A percentile compares a stretch with the other conserved stretches of the same genome.
phyloP scores from a whole-genome alignment of 2,888 invertebrate genomes.

The Tinea pellionella region DNA sequence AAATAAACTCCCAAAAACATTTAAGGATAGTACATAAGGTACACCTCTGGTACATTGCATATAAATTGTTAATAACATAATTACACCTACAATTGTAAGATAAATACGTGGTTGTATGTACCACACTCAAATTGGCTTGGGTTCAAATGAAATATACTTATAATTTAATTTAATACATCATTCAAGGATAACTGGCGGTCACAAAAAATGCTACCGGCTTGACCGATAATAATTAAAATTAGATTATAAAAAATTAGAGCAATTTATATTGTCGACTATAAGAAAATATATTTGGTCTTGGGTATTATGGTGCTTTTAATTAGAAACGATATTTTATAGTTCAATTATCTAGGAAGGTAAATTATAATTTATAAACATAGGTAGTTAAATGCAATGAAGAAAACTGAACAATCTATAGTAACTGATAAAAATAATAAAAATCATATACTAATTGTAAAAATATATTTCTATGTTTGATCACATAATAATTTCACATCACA shows the following conservation, averaged over 20 bases:
- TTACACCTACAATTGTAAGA: too few species aligned
- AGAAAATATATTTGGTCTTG: neutral
- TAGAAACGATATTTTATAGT: too few species aligned
- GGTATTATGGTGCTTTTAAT: neutral
- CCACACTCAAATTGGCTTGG: too few species aligned
- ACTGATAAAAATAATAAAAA: neutral
- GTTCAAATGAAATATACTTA: too few species aligned
- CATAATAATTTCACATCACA: neutral
- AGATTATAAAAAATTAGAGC: neutral
- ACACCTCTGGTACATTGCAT: too few species aligned
- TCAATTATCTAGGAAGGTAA: too few species aligned
- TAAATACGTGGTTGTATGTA: too few species aligned
- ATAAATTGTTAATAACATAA: too few species aligned
- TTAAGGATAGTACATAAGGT: too few species aligned
- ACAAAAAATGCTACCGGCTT: constrained; percentile 3
- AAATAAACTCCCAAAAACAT: too few species aligned
- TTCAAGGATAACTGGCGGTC: neutral
- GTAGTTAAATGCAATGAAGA: too few species aligned
- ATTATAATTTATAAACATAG: too few species aligned
- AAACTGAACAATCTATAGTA: neutral
- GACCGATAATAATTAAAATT: neutral
- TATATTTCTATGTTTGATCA: constrained; percentile 4
- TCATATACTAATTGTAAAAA: neutral
- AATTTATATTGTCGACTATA: neutral
- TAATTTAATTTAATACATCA: neutral